Conservation (phyloP, 2,888 invertebrate species). For the Acrobasis consociella region DNA sequence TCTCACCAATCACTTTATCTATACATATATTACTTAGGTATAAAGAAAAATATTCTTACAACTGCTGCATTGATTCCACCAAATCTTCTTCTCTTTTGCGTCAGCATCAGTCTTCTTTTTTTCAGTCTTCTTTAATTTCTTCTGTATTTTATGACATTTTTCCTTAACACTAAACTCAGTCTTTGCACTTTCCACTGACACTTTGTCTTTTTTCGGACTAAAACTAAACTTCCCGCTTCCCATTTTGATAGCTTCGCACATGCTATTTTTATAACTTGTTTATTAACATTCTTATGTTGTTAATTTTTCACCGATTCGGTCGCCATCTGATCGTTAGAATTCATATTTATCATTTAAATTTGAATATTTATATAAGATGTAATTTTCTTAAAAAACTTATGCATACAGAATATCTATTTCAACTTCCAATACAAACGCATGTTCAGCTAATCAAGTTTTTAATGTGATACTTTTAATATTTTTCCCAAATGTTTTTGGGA, state of each 20-base stretch:
- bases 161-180: slow-evolving; percentile 79
- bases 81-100: slow-evolving; percentile 72
- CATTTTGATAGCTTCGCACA: slow-evolving; percentile 65
- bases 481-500: too few species aligned
- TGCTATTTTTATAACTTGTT: slow-evolving; percentile 39
- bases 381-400: too few species aligned
- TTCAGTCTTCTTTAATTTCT: slow-evolving; percentile 78
- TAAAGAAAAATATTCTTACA: slow-evolving; percentile 56
- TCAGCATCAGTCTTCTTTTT: slow-evolving; percentile 72
- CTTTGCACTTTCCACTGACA: slow-evolving; percentile 59
- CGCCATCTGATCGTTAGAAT: slow-evolving; percentile 49
- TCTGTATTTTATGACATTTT: slow-evolving; percentile 73
- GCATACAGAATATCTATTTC: too few species aligned
- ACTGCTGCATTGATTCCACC: slow-evolving; percentile 79
- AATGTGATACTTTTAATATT: too few species aligned
- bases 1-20: too few species aligned
- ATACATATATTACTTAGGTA: too few species aligned
- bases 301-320: slow-evolving; percentile 37
- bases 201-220: slow-evolving; percentile 71
- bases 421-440: too few species aligned
- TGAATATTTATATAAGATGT: neutral
- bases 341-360: slow-evolving; percentile 47
- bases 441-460: too few species aligned
- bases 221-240: slow-evolving; percentile 76
- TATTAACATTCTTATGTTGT: slow-evolving; percentile 5